phyloP scores from a whole-genome alignment of 2,888 invertebrate species.

The Nymphalis c-album region DNA sequence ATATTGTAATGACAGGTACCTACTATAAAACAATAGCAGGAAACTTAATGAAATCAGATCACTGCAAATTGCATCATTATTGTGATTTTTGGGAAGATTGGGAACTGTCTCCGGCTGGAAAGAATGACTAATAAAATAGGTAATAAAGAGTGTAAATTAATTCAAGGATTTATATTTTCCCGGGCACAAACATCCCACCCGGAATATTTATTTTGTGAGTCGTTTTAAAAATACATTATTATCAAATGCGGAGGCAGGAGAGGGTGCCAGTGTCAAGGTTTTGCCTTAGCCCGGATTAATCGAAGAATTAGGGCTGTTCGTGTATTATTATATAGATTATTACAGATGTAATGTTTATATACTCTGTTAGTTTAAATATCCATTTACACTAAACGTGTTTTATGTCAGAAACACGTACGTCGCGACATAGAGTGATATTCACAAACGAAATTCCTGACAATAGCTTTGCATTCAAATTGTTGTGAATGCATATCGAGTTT shows the following conservation, averaged over 20 bases:
- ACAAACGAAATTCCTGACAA: slow-evolving; percentile 35
- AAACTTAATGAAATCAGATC: slow-evolving; percentile 38
- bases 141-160: no score
- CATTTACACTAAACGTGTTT: slow-evolving; percentile 10
- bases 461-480: slow-evolving; percentile 36
- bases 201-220: no score
- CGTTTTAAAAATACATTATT: no score
- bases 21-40: slow-evolving; percentile 36
- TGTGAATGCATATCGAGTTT: slow-evolving; percentile 38
- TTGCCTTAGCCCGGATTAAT: no score
- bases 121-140: no score
- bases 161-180: no score
- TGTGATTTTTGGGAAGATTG: slow-evolving; percentile 25
- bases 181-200: no score
- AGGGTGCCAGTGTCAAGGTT: no score
- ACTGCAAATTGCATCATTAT: slow-evolving; percentile 34
- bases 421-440: slow-evolving; percentile 16
- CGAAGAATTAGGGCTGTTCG: no score
- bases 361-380: not conserved
- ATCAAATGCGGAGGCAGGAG: no score
- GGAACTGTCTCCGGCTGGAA: no score
- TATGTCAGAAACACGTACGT: slow-evolving; percentile 21
- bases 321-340: no score
- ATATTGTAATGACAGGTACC: not conserved
- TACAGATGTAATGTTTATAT: not conserved